A percentile compares a stretch with the other conserved stretches of the same genome.
Evolutionary conservation across 2,797 vertebrate genomes (phyloP).

Genomic region (Loris lydekkerianus): DNA sequence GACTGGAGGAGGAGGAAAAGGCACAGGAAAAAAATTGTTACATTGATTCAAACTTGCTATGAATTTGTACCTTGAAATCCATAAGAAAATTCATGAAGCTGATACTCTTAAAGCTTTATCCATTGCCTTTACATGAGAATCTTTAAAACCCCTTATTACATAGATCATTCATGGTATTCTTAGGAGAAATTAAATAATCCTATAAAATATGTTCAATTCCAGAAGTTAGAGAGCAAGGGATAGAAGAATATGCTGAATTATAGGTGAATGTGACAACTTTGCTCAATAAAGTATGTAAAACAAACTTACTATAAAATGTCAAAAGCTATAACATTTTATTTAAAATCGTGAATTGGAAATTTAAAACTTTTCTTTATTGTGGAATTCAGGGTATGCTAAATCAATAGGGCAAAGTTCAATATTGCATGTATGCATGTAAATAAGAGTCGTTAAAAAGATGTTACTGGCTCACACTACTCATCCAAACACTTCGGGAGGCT

Average conservation of each 20-base stretch:
- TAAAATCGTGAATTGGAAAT: slow-evolving; percentile 18
- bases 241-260: neutral
- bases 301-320: neutral
- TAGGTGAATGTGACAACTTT: neutral
- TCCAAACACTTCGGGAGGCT: neutral
- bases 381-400: neutral
- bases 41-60: neutral
- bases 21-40: neutral
- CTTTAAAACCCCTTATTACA: neutral
- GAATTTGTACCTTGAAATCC: neutral
- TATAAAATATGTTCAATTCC: neutral
- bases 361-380: slow-evolving; percentile 13
- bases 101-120: neutral
- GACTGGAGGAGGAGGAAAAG: neutral
- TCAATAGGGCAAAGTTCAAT: neutral
- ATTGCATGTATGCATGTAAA: neutral
- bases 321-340: neutral
- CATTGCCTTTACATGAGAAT: slow-evolving; percentile 3
- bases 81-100: slow-evolving; percentile 6
- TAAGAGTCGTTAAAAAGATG: neutral
- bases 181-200: neutral
- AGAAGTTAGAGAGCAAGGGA: neutral
- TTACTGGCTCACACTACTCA: neutral
- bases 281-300: slow-evolving; percentile 27
- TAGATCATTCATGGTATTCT: neutral